Evolutionary conservation across 2,888 invertebrate genomes (phyloP).

Genomic region (Pyralis farinalis): DNA sequence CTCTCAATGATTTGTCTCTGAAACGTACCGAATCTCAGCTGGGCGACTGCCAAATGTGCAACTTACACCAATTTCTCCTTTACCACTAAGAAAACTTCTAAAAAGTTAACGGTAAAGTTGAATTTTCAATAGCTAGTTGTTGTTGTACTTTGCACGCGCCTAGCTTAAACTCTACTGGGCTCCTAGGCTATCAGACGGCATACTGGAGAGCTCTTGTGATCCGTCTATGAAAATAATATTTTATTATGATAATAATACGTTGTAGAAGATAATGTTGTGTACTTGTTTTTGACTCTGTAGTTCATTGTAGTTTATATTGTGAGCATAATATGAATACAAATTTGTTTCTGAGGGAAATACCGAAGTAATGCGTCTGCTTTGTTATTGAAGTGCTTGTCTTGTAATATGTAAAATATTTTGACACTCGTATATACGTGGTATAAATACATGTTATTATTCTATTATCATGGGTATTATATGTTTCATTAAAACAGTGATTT

Average conservation of each 20-base stretch:
- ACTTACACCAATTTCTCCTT: constrained; percentile 34
- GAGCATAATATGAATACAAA: constrained; percentile 11
- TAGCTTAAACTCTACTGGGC: constrained; percentile 61
- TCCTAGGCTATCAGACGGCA: constrained; percentile 46
- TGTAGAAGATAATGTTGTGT: constrained; percentile 32
- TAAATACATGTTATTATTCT: no score
- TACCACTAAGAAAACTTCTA: constrained; percentile 22
- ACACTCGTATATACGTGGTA: no score
- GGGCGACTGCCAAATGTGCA: constrained; percentile 73
- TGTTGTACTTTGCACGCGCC: constrained; percentile 40
- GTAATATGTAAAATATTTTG: no score
- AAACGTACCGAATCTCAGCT: constrained; percentile 69
- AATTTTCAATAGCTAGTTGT: constrained; percentile 16
- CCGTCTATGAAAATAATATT: constrained; percentile 71
- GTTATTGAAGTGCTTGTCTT: no score
- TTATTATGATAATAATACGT: constrained; percentile 55
- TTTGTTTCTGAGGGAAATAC: constrained; percentile 10
- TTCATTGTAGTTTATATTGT: constrained; percentile 10
- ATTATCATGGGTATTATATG: no score
- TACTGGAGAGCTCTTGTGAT: constrained; percentile 57
- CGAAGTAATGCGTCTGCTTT: no score
- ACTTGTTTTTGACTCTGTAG: constrained; percentile 31
- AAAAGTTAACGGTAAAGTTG: constrained; percentile 21
- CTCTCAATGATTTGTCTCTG: constrained; percentile 76
- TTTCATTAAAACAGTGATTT: no score